A percentile compares a stretch with the other conserved stretches of the same genome.
These are phyloP conservation scores for Odontocerum albicorne DNA, from an alignment of 2,888 invertebrate species.

Conservation along the genomic window DNA sequence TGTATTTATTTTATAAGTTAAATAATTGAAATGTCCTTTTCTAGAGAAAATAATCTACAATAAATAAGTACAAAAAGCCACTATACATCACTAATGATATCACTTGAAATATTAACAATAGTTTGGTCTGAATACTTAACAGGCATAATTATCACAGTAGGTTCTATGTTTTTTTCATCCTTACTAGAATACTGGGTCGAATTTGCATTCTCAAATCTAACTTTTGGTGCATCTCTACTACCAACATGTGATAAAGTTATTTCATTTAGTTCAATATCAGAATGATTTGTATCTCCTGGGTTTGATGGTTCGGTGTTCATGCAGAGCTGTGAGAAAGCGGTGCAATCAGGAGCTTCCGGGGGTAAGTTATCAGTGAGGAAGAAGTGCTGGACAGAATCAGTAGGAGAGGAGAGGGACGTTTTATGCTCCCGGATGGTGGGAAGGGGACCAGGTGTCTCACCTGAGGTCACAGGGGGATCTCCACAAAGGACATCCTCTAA, in stretches of 20 bases:
- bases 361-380: conserved; percentile 17
- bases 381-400: conserved; percentile 13
- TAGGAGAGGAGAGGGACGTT: conserved; percentile 38
- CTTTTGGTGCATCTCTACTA: conserved; percentile 17
- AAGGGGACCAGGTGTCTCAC: conserved; percentile 50
- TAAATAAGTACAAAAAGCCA: not conserved
- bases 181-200: not conserved
- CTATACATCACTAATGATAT: conserved; percentile 8
- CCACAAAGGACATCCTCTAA: conserved; percentile 87
- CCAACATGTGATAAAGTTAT: conserved; percentile 18
- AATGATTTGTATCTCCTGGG: not conserved
- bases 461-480: conserved; percentile 59
- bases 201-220: conserved; percentile 23
- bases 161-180: conserved; percentile 25
- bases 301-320: conserved; percentile 8
- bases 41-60: no score
- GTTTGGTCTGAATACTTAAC: conserved; percentile 28
- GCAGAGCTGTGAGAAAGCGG: conserved; percentile 11
- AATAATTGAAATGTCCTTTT: no score
- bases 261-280: conserved; percentile 19
- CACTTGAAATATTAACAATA: conserved; percentile 32
- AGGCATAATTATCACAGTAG: conserved; percentile 29
- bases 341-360: conserved; percentile 6
- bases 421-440: conserved; percentile 47
- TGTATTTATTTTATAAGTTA: no score